phyloP scores from a whole-genome alignment of 1,140 invertebrate genomes.

The Neodiprion lecontei region DNA sequence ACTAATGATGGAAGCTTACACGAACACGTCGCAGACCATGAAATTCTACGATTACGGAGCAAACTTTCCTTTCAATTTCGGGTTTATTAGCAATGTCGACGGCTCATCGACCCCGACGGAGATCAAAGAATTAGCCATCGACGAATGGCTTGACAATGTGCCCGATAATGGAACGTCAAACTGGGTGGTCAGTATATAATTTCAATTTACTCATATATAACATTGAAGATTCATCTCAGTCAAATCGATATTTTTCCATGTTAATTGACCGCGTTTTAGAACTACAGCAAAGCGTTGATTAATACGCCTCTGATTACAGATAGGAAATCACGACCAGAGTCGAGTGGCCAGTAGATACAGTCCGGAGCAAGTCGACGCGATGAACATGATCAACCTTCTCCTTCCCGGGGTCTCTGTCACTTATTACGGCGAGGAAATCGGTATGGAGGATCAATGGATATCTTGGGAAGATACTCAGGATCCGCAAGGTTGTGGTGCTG shows the following conservation, averaged over 20 bases:
- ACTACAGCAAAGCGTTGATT: not conserved
- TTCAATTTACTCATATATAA: slow-evolving; percentile 4
- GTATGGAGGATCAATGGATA: slow-evolving; percentile 64
- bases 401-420: slow-evolving; percentile 76
- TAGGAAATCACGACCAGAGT: slow-evolving; percentile 70
- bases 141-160: slow-evolving; percentile 60
- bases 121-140: slow-evolving; percentile 48
- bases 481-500: slow-evolving; percentile 45
- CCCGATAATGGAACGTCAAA: slow-evolving; percentile 53
- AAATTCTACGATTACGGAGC: slow-evolving; percentile 65
- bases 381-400: slow-evolving; percentile 72
- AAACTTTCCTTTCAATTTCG: slow-evolving; percentile 71
- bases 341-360: slow-evolving; percentile 69
- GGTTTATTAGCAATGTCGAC: slow-evolving; percentile 51
- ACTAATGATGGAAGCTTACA: slow-evolving; percentile 66
- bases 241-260: not conserved
- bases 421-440: slow-evolving; percentile 79
- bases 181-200: slow-evolving; percentile 58
- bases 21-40: slow-evolving; percentile 55
- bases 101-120: slow-evolving; percentile 50
- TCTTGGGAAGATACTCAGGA: slow-evolving; percentile 48
- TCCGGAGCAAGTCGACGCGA: slow-evolving; percentile 65
- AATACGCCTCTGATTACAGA: slow-evolving; percentile 44
- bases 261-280: slow-evolving; percentile 62
- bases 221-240: not conserved